Conservation (phyloP, 1,140 invertebrate species). For the Drosophila bocki region DNA sequence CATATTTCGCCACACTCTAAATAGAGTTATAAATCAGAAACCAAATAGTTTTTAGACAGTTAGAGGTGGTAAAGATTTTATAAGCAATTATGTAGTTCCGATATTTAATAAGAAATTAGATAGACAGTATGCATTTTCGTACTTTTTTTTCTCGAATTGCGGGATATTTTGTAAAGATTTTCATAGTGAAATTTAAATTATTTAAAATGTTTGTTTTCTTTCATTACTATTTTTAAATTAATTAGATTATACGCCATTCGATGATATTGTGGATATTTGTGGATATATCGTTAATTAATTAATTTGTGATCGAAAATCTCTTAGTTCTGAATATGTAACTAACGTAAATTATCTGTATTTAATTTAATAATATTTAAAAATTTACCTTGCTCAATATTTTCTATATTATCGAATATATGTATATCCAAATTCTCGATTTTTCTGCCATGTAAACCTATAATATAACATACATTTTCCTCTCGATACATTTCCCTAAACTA, state of each 20-base stretch:
- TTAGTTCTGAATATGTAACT: not conserved
- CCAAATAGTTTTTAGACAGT: constrained; percentile 12
- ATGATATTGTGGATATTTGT: too few species aligned
- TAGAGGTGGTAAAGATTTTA: not conserved
- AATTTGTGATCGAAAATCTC: too few species aligned
- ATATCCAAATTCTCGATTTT: not conserved
- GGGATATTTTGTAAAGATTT: too few species aligned
- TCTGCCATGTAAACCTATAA: not conserved
- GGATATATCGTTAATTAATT: too few species aligned
- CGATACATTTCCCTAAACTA: not conserved
- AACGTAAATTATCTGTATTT: not conserved
- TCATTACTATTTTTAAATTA: too few species aligned
- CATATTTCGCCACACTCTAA: constrained; percentile 3
- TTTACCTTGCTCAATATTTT: not conserved
- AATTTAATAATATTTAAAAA: not conserved
- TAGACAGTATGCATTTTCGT: too few species aligned
- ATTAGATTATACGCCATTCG: too few species aligned
- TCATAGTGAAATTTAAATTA: too few species aligned
- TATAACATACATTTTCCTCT: not conserved
- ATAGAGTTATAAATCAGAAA: constrained; percentile 33
- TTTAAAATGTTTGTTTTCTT: not conserved
- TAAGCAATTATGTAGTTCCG: accelerated
- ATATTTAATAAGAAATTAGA: not conserved
- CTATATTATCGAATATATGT: not conserved
- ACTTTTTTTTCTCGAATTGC: too few species aligned